These are phyloP conservation scores for Jacana jacana DNA, from an alignment of 2,113 vertebrate genomes.

Conservation along the genomic window DNA sequence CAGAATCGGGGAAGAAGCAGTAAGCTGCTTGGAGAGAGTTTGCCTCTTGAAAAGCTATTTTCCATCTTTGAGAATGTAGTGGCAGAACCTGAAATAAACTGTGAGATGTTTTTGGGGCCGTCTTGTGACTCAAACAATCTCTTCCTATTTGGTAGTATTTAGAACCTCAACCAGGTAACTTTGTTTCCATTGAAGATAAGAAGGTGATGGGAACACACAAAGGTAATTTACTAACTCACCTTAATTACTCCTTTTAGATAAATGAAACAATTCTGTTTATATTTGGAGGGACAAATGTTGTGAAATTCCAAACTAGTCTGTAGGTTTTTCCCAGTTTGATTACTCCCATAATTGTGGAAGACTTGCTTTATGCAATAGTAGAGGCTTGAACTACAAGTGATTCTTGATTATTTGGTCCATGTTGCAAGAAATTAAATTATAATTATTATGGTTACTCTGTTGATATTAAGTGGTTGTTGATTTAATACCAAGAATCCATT, in stretches of 20 bases:
- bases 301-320: not conserved
- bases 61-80: not conserved
- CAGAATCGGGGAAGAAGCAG: not conserved
- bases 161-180: slow-evolving; percentile 87
- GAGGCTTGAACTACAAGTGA: not conserved
- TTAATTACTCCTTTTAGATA: not conserved
- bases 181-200: slow-evolving; percentile 90
- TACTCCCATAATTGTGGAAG: not conserved
- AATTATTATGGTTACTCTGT: not conserved
- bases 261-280: not conserved
- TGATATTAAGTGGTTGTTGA: not conserved
- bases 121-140: not conserved
- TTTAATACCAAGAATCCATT: not conserved
- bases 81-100: not conserved
- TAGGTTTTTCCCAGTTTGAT: not conserved
- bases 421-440: not conserved
- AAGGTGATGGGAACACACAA: slow-evolving; percentile 86
- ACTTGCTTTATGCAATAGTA: not conserved
- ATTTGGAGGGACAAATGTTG: not conserved
- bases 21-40: not conserved
- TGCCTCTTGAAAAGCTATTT: not conserved
- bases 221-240: slow-evolving; percentile 70
- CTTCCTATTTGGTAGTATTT: slow-evolving; percentile 82
- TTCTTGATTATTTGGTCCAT: not conserved
- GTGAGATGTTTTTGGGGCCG: not conserved